Evolutionary conservation across 2,888 invertebrate species (phyloP).

Genomic region (Amblyjoppa proteus): DNA sequence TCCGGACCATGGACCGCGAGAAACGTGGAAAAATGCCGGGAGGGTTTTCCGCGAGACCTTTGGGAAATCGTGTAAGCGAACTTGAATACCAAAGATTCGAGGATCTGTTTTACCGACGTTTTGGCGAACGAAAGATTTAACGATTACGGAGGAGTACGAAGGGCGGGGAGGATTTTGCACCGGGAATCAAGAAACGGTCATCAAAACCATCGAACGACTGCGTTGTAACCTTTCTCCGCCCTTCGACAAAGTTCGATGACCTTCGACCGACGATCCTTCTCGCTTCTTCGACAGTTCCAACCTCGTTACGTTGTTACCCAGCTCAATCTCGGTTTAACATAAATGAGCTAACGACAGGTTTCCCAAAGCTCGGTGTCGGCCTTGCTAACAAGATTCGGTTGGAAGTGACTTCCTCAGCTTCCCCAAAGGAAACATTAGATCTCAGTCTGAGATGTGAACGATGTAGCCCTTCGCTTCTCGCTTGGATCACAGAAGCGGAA

Average conservation of each 20-base stretch:
- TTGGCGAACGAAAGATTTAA: conserved; percentile 22
- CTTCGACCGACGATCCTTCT: no score
- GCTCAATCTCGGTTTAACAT: no score
- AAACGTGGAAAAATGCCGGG: not conserved
- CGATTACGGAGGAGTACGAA: conserved; percentile 9
- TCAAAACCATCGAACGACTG: not conserved
- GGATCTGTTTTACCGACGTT: not conserved
- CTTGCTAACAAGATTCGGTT: no score
- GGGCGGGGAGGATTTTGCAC: not conserved
- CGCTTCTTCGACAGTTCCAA: no score
- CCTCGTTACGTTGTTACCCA: no score
- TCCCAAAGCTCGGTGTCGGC: no score
- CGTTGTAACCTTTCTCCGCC: no score
- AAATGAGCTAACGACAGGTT: no score
- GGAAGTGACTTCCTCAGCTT: not conserved
- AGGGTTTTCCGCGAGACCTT: not conserved
- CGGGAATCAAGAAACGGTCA: not conserved
- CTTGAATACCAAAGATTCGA: conserved; percentile 5
- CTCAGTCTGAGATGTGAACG: not conserved
- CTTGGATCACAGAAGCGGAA: conserved; percentile 13
- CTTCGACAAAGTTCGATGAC: no score
- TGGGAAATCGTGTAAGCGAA: conserved; percentile 42
- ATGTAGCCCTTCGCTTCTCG: not conserved
- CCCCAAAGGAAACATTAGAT: conserved; percentile 34
- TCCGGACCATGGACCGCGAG: not conserved